Evolutionary conservation across 2,113 vertebrate genomes (phyloP).

Genomic region (Atherinomorus stipes): DNA sequence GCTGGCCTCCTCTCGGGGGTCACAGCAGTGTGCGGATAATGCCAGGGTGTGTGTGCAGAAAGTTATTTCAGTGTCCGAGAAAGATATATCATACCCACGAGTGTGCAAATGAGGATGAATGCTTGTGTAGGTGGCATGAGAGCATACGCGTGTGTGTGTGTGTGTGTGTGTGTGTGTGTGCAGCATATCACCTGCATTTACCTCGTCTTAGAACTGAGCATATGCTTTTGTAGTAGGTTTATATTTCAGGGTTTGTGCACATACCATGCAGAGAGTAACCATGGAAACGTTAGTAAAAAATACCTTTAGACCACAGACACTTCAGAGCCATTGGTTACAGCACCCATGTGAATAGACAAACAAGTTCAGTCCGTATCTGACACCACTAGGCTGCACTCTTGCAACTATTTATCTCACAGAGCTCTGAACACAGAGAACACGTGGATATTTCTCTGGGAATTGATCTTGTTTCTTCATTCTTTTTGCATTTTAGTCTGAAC

Average conservation of each 20-base stretch:
- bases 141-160: neutral
- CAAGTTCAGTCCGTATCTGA: constrained; percentile 3
- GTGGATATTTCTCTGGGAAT: neutral
- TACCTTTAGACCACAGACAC: constrained; percentile 38
- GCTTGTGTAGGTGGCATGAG: constrained; percentile 13
- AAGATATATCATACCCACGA: constrained; percentile 5
- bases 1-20: constrained; percentile 76
- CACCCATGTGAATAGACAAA: constrained; percentile 30
- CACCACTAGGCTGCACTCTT: constrained; percentile 42
- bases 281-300: constrained; percentile 51
- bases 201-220: neutral
- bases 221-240: constrained; percentile 28
- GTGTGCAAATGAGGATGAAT: constrained; percentile 5
- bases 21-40: constrained; percentile 41
- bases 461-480: neutral
- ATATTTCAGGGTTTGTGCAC: constrained; percentile 28
- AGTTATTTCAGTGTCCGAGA: constrained; percentile 57
- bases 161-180: neutral
- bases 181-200: neutral
- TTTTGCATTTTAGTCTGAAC: neutral
- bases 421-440: neutral
- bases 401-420: neutral
- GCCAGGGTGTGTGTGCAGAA: constrained; percentile 31
- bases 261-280: constrained; percentile 32
- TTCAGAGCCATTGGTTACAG: constrained; percentile 40